Evolutionary conservation across 2,113 vertebrate species (phyloP).

Genomic region (Lates calcarifer): DNA sequence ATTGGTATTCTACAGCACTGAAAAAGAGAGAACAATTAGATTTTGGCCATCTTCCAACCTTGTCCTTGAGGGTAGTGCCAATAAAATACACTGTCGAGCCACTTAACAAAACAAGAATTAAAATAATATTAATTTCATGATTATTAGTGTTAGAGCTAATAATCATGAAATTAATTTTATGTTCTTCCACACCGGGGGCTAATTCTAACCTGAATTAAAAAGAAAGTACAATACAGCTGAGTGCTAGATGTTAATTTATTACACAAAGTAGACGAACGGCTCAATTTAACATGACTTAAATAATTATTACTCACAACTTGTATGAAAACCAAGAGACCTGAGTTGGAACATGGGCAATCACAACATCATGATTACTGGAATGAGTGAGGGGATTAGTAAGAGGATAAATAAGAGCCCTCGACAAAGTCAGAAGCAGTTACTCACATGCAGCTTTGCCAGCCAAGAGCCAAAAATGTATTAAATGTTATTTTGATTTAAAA

Average conservation of each 20-base stretch:
- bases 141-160: too few species aligned
- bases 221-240: conserved; percentile 33
- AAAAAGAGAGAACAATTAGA: not conserved
- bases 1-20: not conserved
- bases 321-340: conserved; percentile 53
- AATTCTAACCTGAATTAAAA: not conserved
- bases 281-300: conserved; percentile 53
- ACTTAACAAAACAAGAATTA: not conserved
- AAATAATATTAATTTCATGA: too few species aligned
- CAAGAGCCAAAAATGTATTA: not conserved
- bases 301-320: conserved; percentile 41
- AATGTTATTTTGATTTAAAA: conserved; percentile 16
- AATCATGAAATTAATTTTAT: not conserved
- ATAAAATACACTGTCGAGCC: not conserved
- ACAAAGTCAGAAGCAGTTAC: conserved; percentile 21
- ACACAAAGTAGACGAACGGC: conserved; percentile 40
- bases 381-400: conserved; percentile 19
- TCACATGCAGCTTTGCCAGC: not conserved
- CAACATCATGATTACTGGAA: conserved; percentile 17
- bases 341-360: conserved; percentile 43
- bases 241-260: conserved; percentile 66
- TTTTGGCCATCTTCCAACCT: not conserved
- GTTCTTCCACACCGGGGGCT: not conserved
- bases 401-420: not conserved
- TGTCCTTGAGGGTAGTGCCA: not conserved